These are phyloP conservation scores for Peromyscus californicus DNA, from an alignment of 2,113 vertebrate species.

Conservation along the genomic window DNA sequence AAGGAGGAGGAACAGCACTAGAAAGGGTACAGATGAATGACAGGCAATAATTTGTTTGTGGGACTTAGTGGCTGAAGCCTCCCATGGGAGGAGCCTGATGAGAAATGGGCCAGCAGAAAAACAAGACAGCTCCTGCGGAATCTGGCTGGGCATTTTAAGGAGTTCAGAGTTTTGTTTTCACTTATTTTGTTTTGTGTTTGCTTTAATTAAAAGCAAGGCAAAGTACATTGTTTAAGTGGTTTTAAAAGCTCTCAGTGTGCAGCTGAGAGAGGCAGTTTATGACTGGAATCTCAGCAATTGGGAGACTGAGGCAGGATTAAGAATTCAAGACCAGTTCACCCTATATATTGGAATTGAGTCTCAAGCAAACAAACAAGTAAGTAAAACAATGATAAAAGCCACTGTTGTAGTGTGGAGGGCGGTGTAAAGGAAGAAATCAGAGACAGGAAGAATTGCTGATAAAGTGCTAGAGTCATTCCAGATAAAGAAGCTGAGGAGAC, in stretches of 20 bases:
- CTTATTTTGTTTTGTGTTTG: neutral
- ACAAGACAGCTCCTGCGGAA: neutral
- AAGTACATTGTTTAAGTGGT: neutral
- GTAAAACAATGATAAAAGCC: neutral
- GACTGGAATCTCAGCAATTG: neutral
- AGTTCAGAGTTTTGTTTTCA: neutral
- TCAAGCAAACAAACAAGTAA: neutral
- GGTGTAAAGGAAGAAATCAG: neutral
- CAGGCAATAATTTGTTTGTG: conserved; percentile 37
- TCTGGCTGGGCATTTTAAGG: neutral
- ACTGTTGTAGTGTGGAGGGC: neutral
- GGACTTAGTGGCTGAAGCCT: neutral
- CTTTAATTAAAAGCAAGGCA: conserved; percentile 13
- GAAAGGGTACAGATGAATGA: conserved; percentile 35
- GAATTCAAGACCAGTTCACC: neutral
- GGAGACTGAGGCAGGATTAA: neutral
- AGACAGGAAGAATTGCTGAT: neutral
- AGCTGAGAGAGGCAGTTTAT: neutral
- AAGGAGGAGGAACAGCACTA: neutral
- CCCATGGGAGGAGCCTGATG: neutral
- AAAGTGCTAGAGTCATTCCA: neutral
- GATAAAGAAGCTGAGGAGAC: neutral
- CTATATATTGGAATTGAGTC: neutral
- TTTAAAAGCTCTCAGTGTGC: neutral
- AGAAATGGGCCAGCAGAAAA: neutral